Conservation (phyloP, 1,140 invertebrate species). For the Platyscapa corneri region DNA sequence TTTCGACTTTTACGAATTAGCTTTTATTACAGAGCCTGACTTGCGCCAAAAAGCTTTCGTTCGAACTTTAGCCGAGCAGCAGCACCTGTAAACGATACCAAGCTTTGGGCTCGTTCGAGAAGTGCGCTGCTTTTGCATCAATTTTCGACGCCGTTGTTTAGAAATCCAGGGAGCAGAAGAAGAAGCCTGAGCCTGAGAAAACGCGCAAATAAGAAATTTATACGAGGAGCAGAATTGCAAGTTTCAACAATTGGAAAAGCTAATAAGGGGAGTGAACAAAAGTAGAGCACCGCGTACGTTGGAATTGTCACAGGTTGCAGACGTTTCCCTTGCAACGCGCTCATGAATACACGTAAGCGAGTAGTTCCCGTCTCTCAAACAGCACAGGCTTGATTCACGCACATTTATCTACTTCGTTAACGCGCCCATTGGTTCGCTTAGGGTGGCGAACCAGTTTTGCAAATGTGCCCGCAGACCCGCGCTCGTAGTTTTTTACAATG, state of each 20-base stretch:
- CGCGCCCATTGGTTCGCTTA: not conserved
- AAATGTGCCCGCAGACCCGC: constrained; percentile 31
- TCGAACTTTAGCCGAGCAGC: no score
- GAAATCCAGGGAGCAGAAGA: no score
- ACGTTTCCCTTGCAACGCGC: not conserved
- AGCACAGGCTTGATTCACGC: no score
- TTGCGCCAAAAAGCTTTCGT: no score
- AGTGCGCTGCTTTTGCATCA: no score
- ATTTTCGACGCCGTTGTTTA: no score
- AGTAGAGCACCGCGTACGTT: not conserved
- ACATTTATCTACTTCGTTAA: constrained; percentile 19
- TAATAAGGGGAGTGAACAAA: not conserved
- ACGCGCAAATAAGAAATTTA: no score
- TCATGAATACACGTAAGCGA: not conserved
- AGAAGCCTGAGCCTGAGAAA: no score
- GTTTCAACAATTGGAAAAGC: not conserved
- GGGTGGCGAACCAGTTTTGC: constrained; percentile 37
- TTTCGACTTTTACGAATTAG: no score
- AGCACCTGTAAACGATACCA: no score
- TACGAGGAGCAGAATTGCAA: not conserved
- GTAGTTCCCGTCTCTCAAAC: not conserved
- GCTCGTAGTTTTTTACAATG: constrained; percentile 29
- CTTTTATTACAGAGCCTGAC: no score
- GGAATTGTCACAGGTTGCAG: constrained; percentile 10
- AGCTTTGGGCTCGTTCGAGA: no score